Evolutionary conservation across 1,140 invertebrate species (phyloP).

Genomic region (Galleria mellonella): DNA sequence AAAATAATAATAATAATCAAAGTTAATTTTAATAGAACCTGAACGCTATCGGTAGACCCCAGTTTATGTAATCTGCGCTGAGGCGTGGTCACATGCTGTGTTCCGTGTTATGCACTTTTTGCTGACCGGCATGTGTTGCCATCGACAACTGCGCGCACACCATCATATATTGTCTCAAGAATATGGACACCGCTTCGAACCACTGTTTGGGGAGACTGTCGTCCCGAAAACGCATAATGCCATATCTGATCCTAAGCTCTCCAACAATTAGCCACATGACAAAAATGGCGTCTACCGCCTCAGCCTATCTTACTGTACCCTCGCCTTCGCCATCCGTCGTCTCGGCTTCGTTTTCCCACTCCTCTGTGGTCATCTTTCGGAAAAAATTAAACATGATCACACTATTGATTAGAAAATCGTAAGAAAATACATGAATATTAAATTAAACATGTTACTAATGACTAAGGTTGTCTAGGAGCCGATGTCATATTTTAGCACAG

Average conservation of each 20-base stretch:
- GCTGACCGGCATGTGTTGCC: slow-evolving; percentile 81
- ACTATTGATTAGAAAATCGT: too few relatives aligned
- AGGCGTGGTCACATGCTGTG: slow-evolving; percentile 78
- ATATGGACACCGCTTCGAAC: slow-evolving; percentile 29
- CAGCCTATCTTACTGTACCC: slow-evolving; percentile 10
- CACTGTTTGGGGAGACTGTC: slow-evolving; percentile 18
- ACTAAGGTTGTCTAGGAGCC: too few relatives aligned
- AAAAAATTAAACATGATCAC: slow-evolving; percentile 41
- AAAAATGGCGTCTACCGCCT: neutral
- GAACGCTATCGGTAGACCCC: slow-evolving; percentile 77
- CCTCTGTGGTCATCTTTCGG: slow-evolving; percentile 38
- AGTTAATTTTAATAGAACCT: too few relatives aligned
- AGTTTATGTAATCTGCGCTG: too few relatives aligned
- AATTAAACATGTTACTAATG: too few relatives aligned
- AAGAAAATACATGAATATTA: too few relatives aligned
- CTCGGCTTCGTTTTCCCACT: slow-evolving; percentile 10
- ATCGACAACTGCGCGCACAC: slow-evolving; percentile 86
- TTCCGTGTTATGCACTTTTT: slow-evolving; percentile 80
- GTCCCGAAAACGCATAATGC: slow-evolving; percentile 28
- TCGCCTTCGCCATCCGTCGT: slow-evolving; percentile 19
- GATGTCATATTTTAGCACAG: too few relatives aligned
- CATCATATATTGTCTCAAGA: slow-evolving; percentile 79
- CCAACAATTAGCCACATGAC: slow-evolving; percentile 16
- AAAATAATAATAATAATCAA: slow-evolving; percentile 82
- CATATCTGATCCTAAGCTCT: slow-evolving; percentile 13